Percentiles rank a stretch among this genome's conserved stretches.
Conservation (phyloP, 2,797 vertebrate species). For the Chaetophractus vellerosus region DNA sequence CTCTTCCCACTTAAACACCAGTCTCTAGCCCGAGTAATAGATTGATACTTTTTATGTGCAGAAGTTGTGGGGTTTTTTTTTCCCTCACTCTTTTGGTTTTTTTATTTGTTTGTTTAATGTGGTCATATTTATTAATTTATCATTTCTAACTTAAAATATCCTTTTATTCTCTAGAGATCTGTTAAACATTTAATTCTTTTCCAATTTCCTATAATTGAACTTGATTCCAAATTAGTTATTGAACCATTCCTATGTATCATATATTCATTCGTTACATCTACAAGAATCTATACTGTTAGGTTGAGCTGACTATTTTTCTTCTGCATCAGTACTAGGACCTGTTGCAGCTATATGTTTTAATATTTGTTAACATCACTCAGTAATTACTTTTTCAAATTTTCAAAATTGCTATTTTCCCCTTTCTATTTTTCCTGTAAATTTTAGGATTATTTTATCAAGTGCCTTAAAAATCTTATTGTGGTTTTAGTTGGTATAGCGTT, state of each 20-base stretch:
- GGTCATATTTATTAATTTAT: neutral
- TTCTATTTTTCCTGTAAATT: constrained; percentile 54
- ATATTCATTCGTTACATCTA: neutral
- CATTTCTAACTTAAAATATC: neutral
- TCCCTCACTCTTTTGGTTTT: too few species aligned
- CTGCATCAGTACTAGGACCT: neutral
- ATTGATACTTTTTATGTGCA: neutral
- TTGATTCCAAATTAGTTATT: constrained; percentile 29
- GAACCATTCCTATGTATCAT: neutral
- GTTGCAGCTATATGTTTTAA: neutral
- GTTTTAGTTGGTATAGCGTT: constrained; percentile 3
- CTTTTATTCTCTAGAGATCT: constrained; percentile 24
- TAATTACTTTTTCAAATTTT: constrained; percentile 30
- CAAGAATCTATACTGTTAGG: neutral
- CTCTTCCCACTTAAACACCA: neutral
- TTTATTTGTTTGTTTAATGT: neutral
- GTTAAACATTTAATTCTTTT: constrained; percentile 38
- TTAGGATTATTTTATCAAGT: constrained; percentile 46
- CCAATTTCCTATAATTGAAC: constrained; percentile 6
- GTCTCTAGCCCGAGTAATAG: neutral
- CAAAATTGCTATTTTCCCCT: neutral
- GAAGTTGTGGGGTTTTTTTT: neutral
- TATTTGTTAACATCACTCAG: neutral
- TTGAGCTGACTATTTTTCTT: neutral
- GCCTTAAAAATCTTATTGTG: constrained; percentile 32